Percentiles rank a stretch among this genome's conserved stretches.
phyloP scores from a whole-genome alignment of 2,888 invertebrate genomes.

The Microplitis deprimator region DNA sequence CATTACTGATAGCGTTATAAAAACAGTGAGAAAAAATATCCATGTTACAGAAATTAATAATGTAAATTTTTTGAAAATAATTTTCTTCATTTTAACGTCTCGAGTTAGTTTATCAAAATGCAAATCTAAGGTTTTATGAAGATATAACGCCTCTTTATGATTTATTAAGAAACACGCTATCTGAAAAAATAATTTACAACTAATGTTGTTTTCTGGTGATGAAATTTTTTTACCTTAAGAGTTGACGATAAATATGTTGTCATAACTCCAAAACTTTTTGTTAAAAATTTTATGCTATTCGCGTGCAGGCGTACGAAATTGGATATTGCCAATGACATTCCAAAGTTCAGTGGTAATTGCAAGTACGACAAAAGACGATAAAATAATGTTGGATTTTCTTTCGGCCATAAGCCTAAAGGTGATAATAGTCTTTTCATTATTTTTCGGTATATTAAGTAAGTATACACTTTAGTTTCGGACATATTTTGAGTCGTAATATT shows the following conservation, averaged over 20 bases:
- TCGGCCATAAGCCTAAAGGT: conserved; percentile 22
- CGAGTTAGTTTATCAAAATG: background rate
- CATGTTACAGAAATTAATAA: conserved; percentile 6
- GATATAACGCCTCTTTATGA: background rate
- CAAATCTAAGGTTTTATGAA: background rate
- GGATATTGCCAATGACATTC: background rate
- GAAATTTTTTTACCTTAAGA: conserved; percentile 18
- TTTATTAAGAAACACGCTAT: background rate
- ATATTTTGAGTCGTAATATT: background rate
- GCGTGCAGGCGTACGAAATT: background rate
- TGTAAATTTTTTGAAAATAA: background rate
- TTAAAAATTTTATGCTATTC: conserved; percentile 17
- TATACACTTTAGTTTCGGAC: background rate
- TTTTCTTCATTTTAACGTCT: background rate
- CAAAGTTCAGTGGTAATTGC: background rate
- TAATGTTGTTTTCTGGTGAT: background rate
- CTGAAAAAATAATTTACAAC: background rate
- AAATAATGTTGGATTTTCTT: background rate
- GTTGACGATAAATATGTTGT: conserved; percentile 5
- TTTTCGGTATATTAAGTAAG: conserved; percentile 5
- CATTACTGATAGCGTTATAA: background rate
- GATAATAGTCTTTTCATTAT: conserved; percentile 7
- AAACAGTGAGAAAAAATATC: background rate
- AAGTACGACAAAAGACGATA: conserved; percentile 15
- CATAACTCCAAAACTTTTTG: conserved; percentile 17